Percentiles rank a stretch among this genome's conserved stretches.
phyloP scores from a whole-genome alignment of 2,113 vertebrate genomes.

The Nerophis ophidion region DNA sequence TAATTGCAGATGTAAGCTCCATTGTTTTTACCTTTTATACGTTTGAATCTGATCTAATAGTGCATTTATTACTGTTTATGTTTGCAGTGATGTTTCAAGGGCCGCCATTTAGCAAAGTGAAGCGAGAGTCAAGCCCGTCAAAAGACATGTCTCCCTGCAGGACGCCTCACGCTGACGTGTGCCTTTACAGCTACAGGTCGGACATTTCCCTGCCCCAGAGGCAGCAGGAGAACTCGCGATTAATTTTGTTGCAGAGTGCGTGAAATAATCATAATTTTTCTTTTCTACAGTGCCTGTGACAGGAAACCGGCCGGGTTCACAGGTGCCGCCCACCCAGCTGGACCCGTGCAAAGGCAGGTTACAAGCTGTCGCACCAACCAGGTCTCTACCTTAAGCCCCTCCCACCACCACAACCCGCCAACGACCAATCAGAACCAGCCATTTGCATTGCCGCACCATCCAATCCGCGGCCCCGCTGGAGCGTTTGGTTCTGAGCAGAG shows the following conservation, averaged over 20 bases:
- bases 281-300: slow-evolving; percentile 81
- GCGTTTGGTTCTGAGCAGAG: slow-evolving; percentile 82
- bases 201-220: background rate
- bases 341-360: slow-evolving; percentile 51
- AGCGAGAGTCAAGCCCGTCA: slow-evolving; percentile 81
- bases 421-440: slow-evolving; percentile 61
- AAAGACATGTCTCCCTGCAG: slow-evolving; percentile 81
- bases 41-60: background rate
- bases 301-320: slow-evolving; percentile 82
- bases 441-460: slow-evolving; percentile 80
- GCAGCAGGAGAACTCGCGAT: background rate
- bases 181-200: slow-evolving; percentile 93
- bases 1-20: no score
- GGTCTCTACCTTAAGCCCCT: slow-evolving; percentile 30
- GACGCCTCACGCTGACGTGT: slow-evolving; percentile 81
- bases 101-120: slow-evolving; percentile 84
- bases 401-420: slow-evolving; percentile 42
- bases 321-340: slow-evolving; percentile 58
- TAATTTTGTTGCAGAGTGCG: no score
- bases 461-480: slow-evolving; percentile 72
- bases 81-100: slow-evolving; percentile 85
- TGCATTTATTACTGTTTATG: background rate
- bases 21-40: background rate
- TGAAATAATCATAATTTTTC: background rate
- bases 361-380: slow-evolving; percentile 41